Evolutionary conservation across 2,113 vertebrate genomes (phyloP).

Genomic region (Ameiurus melas): DNA sequence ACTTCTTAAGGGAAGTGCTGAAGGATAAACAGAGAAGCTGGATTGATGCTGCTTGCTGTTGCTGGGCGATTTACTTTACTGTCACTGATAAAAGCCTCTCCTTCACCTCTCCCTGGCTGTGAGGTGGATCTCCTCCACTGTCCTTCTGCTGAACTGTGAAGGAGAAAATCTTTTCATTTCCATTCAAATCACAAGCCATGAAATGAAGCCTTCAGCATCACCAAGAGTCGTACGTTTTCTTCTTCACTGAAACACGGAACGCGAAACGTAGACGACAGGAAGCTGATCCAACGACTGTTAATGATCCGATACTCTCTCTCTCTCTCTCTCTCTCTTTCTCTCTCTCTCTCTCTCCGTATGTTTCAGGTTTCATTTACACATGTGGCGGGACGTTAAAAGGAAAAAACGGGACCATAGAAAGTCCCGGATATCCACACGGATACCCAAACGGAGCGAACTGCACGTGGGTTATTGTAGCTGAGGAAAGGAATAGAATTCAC

Average conservation of each 20-base stretch:
- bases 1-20: conserved; percentile 26
- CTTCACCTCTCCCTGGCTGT: conserved; percentile 33
- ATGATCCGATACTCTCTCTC: conserved; percentile 36
- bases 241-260: background rate
- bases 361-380: conserved; percentile 93
- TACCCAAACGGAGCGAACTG: conserved; percentile 99
- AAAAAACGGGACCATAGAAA: conserved; percentile 97
- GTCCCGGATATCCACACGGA: conserved; percentile 97
- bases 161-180: conserved; percentile 21
- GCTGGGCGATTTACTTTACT: conserved; percentile 59
- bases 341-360: conserved; percentile 26
- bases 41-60: conserved; percentile 61
- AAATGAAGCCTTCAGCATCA: conserved; percentile 41
- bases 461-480: conserved; percentile 97
- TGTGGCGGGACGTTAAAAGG: conserved; percentile 98
- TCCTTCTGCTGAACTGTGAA: conserved; percentile 17
- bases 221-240: conserved; percentile 36
- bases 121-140: conserved; percentile 2
- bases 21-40: conserved; percentile 9
- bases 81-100: conserved; percentile 51
- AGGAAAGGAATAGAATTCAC: conserved; percentile 95
- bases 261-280: no score
- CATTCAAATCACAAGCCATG: conserved; percentile 45
- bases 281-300: background rate
- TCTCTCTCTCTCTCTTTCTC: conserved; percentile 20